phyloP scores from a whole-genome alignment of 2,888 invertebrate species.

The Osedax fenrisi region DNA sequence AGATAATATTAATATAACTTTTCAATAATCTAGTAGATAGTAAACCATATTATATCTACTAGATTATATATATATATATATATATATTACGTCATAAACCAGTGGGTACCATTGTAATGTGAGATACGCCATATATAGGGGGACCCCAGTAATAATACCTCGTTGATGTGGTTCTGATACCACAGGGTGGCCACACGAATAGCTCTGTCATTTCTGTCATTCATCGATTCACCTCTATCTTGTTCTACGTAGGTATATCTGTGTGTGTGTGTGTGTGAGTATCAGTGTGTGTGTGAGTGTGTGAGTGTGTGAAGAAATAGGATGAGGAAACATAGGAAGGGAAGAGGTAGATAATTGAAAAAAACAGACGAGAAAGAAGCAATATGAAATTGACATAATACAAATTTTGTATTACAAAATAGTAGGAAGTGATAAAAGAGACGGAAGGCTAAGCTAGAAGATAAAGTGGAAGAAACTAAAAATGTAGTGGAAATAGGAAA shows the following conservation, averaged over 20 bases:
- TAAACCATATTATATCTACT: too few species aligned
- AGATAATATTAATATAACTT: too few species aligned
- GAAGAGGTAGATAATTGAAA: not conserved
- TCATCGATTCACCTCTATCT: conserved; percentile 67
- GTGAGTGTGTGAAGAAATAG: not conserved
- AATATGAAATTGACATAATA: too few species aligned
- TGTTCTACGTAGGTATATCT: conserved; percentile 79
- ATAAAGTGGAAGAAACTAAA: not conserved
- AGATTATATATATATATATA: too few species aligned
- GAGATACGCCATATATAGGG: too few species aligned
- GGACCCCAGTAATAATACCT: not conserved
- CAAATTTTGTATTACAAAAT: too few species aligned
- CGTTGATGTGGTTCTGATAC: conserved; percentile 65
- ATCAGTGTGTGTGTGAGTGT: not conserved
- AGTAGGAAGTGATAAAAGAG: not conserved
- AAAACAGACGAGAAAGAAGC: not conserved
- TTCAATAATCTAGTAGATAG: too few species aligned
- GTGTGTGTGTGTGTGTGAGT: not conserved
- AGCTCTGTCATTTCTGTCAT: conserved; percentile 82
- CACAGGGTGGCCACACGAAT: conserved; percentile 69
- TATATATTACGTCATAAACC: too few species aligned
- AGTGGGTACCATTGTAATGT: too few species aligned
- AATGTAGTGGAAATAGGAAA: not conserved
- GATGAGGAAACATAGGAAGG: not conserved
- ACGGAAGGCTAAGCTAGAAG: not conserved